These are phyloP conservation scores for Sebastes trivittatus DNA, from an alignment of 2,797 vertebrate species.

Conservation along the genomic window DNA sequence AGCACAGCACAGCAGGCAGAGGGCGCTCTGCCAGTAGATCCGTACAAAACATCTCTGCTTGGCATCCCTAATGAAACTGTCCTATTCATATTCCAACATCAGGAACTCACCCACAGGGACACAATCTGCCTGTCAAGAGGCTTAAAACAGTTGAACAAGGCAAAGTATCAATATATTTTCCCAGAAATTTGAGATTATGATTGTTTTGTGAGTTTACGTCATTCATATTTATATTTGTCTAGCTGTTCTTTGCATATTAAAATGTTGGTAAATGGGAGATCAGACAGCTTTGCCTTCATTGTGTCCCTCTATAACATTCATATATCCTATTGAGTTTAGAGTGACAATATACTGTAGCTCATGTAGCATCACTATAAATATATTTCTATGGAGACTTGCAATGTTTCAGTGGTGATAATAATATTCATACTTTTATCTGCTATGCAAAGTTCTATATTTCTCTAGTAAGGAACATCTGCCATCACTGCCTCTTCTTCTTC, in stretches of 20 bases:
- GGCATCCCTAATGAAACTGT: background rate
- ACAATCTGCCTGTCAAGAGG: background rate
- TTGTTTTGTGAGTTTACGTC: background rate
- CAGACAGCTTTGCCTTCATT: background rate
- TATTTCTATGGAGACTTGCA: constrained; percentile 6
- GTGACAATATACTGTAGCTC: background rate
- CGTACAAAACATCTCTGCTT: background rate
- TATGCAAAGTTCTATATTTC: background rate
- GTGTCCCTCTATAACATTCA: background rate
- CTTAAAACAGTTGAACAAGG: constrained; percentile 5
- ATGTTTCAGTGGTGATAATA: background rate
- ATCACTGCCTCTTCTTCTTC: constrained; percentile 88
- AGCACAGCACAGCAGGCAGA: background rate
- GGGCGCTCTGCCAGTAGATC: constrained; percentile 17
- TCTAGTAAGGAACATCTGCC: background rate
- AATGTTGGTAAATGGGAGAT: background rate
- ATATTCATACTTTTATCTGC: constrained; percentile 16
- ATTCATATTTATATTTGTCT: background rate
- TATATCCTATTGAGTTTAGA: background rate
- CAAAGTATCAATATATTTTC: background rate
- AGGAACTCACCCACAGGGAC: background rate
- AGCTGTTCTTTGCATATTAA: constrained; percentile 5
- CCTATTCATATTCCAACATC: background rate
- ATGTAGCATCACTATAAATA: constrained; percentile 29
- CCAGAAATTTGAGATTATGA: background rate